Conservation (phyloP, 1,140 invertebrate species). For the Sitophilus oryzae region DNA sequence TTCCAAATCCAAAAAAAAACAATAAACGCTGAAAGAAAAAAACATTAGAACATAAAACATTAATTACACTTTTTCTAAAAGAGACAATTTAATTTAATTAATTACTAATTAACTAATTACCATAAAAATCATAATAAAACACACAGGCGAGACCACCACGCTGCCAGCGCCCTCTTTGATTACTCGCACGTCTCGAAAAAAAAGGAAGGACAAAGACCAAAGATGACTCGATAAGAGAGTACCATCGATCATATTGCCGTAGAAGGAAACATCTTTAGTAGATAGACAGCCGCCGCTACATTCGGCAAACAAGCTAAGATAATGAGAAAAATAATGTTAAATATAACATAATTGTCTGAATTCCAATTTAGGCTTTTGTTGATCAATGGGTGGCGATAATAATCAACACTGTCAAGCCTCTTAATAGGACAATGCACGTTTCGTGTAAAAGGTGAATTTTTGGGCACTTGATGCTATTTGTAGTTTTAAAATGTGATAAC, state of each 20-base stretch:
- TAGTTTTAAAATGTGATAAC: no score
- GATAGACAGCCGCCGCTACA: conserved; percentile 35
- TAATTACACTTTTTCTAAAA: neutral
- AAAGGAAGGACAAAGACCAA: conserved; percentile 26
- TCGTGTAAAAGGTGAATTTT: neutral
- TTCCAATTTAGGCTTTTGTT: conserved; percentile 22
- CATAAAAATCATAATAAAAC: conserved; percentile 1
- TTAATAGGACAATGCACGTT: conserved; percentile 3
- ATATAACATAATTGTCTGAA: conserved; percentile 31
- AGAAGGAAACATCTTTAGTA: conserved; percentile 37
- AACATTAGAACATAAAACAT: no score
- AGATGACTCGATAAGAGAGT: conserved; percentile 36
- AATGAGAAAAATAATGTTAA: conserved; percentile 34
- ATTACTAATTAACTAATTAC: no score
- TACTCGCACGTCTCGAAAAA: conserved; percentile 5
- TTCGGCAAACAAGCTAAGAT: conserved; percentile 32
- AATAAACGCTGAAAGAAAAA: no score
- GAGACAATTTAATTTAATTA: no score
- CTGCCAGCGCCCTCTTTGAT: conserved; percentile 8
- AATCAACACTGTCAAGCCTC: neutral
- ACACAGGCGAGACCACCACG: neutral
- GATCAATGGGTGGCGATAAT: conserved; percentile 16
- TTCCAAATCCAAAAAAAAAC: no score
- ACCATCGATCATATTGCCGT: conserved; percentile 36
- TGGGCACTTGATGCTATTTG: neutral